Evolutionary conservation across 1,140 invertebrate genomes (phyloP), one percentile per base, ranked within the genome.

Genomic region (Papilio polytes): DNA sequence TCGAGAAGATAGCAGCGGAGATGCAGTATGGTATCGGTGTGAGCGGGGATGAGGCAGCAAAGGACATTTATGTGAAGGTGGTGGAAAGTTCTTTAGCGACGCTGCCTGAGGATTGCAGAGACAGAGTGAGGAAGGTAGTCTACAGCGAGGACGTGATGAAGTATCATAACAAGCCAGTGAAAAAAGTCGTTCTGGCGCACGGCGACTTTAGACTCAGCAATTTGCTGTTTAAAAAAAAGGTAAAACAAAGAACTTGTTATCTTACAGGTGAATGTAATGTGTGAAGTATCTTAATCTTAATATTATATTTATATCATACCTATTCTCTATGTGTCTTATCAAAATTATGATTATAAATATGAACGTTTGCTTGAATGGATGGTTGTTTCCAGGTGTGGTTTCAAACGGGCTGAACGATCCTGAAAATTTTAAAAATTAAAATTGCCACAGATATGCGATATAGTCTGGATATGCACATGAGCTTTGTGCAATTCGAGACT

Each of bases 181-280:
- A 84, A 0, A 84, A 80, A 12, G 80, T 85, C 0, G 88, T 92
- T 0, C 70, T 94, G 2, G 78, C 78, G 1, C 92, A 94, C 36
- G 91, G 90, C 3, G 92, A 93, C 74, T 94, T 85, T 74, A 86
- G 90, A 63, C 74, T 88, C 10, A 93, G 90, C 51, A 94, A 94
- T 63, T 74, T 94, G 18, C 26, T 94, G 70, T 88, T 89, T 48
- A 86, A 80, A 63, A 78, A 66, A 41, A 22, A 84, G 85, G 90
- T 91, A 78, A 83, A 80, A 80, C 1, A 59, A 59, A 59, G 6
- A 8, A 26, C 53, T 56, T 56, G 4, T n/a, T 18, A 70, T 31
- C 22, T 15, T 26, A 10, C 26, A 15, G 13, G 59, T 59, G 20
- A 56, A 3, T 22, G 53, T 22, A 63, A 63, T 26, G 0, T 22